A percentile compares a stretch with the other conserved stretches of the same genome.
phyloP scores from a whole-genome alignment of 2,113 vertebrate species.

The Ictalurus punctatus region DNA sequence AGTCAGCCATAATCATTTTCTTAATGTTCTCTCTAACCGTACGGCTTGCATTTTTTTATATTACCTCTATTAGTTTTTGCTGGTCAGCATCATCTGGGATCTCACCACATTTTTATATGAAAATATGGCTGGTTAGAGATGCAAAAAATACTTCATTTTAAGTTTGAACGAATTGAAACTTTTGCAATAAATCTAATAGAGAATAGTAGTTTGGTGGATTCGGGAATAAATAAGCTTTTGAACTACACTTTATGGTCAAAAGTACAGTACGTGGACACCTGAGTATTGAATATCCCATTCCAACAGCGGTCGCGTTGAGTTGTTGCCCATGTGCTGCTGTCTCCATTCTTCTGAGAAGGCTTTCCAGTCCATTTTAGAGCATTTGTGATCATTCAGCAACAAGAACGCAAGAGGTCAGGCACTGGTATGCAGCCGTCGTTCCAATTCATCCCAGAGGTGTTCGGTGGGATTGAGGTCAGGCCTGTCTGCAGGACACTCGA shows the following conservation, averaged over 20 bases:
- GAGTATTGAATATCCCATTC: neutral
- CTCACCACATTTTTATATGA: neutral
- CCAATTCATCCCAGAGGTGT: too few species aligned
- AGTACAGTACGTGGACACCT: too few species aligned
- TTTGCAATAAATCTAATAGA: neutral
- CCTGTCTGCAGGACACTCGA: too few species aligned
- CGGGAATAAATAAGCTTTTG: neutral
- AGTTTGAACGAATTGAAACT: neutral
- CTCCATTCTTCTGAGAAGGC: neutral
- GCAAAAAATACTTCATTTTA: neutral
- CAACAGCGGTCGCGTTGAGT: neutral
- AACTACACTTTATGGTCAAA: neutral
- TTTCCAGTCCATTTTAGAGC: neutral
- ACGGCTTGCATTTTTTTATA: neutral
- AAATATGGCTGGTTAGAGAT: neutral
- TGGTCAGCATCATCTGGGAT: too few species aligned
- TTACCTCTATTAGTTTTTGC: neutral
- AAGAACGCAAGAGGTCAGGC: neutral
- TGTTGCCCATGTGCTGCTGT: neutral
- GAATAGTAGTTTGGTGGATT: neutral
- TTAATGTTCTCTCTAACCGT: neutral
- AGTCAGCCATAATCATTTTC: neutral
- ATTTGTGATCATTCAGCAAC: neutral
- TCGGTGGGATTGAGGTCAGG: too few species aligned
- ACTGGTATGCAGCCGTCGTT: neutral